Percentiles rank a stretch among this genome's conserved stretches.
phyloP scores from a whole-genome alignment of 2,888 invertebrate species.

The Ferdinandea cuprea region DNA sequence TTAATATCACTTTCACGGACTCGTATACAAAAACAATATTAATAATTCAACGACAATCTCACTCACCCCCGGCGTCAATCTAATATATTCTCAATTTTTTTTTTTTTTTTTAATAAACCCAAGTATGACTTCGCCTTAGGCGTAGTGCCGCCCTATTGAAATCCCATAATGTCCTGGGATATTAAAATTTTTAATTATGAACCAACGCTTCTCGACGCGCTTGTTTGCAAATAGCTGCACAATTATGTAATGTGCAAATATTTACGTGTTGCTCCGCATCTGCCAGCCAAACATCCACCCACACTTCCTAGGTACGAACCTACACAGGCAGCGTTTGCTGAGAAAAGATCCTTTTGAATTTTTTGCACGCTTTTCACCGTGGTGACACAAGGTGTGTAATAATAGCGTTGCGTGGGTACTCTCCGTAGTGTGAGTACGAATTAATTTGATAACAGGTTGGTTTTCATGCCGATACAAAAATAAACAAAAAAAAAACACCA shows the following conservation, averaged over 20 bases:
- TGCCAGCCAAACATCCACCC: constrained; percentile 7
- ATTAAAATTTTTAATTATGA: constrained; percentile 66
- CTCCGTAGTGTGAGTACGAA: constrained; percentile 35
- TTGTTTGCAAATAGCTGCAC: constrained; percentile 44
- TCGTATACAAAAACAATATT: too few species aligned
- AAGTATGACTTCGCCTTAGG: not conserved
- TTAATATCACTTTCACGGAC: too few species aligned
- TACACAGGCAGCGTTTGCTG: too few species aligned
- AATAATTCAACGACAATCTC: too few species aligned
- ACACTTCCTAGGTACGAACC: too few species aligned
- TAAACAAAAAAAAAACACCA: constrained; percentile 13
- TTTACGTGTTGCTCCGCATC: constrained; percentile 30
- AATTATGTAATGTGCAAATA: constrained; percentile 63
- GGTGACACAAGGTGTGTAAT: not conserved
- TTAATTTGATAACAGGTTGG: constrained; percentile 53
- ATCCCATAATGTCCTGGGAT: constrained; percentile 52
- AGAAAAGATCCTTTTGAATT: constrained; percentile 61
- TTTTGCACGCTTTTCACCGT: constrained; percentile 47
- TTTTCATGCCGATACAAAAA: not conserved
- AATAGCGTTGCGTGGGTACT: not conserved
- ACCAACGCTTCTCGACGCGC: constrained; percentile 37
- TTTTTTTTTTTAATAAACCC: constrained; percentile 1
- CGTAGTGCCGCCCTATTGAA: constrained; percentile 33
- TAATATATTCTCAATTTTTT: constrained; percentile 18
- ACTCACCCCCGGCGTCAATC: not conserved